Conservation (phyloP, 2,797 vertebrate species). For the Anguilla marmorata region DNA sequence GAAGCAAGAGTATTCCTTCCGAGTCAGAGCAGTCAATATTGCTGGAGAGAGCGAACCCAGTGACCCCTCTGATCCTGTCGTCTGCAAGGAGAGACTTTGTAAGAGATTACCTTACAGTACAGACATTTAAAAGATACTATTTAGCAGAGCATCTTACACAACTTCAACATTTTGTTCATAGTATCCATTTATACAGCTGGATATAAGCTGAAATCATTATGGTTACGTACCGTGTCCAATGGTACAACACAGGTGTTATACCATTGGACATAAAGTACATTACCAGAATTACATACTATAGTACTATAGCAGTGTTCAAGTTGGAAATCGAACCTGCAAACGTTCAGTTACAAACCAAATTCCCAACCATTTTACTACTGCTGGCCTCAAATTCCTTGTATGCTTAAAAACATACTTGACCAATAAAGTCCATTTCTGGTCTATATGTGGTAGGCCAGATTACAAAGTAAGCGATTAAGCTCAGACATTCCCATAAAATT, state of each 20-base stretch:
- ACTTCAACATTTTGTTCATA: too few relatives aligned
- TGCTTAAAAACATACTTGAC: not conserved
- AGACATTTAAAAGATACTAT: not conserved
- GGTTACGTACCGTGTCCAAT: too few relatives aligned
- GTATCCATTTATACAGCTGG: too few relatives aligned
- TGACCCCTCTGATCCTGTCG: slow-evolving; percentile 92
- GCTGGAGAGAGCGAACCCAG: slow-evolving; percentile 96
- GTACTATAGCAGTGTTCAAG: too few relatives aligned
- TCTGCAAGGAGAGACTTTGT: slow-evolving; percentile 97
- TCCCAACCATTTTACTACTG: not conserved
- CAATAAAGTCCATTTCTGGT: too few relatives aligned
- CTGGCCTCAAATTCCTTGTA: not conserved
- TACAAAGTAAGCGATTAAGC: slow-evolving; percentile 69
- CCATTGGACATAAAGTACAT: too few relatives aligned
- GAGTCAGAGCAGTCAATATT: slow-evolving; percentile 87
- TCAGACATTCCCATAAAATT: not conserved
- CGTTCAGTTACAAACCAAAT: not conserved
- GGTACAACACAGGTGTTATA: too few relatives aligned
- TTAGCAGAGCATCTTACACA: too few relatives aligned
- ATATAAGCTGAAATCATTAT: too few relatives aligned
- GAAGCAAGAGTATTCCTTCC: slow-evolving; percentile 96
- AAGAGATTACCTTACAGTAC: slow-evolving; percentile 56
- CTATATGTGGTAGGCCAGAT: too few relatives aligned
- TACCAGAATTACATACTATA: too few relatives aligned
- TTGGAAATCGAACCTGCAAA: too few relatives aligned